phyloP scores from a whole-genome alignment of 2,113 vertebrate genomes.

The Galeopterus variegatus region DNA sequence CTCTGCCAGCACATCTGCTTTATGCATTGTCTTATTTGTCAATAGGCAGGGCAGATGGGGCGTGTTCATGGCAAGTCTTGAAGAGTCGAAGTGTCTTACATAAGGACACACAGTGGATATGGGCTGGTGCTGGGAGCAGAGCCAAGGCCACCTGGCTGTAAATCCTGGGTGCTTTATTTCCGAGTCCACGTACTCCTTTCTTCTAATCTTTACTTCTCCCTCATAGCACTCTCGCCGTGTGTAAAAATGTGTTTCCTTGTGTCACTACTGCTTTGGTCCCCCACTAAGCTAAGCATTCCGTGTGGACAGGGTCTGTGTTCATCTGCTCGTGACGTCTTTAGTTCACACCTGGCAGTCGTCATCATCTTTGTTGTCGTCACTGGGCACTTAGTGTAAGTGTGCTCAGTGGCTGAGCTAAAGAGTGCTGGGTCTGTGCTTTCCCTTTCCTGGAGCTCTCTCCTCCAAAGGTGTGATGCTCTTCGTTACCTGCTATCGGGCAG shows the following conservation, averaged over 20 bases:
- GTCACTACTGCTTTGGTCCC: background rate
- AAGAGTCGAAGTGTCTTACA: background rate
- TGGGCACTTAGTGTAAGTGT: background rate
- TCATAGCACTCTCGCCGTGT: too few relatives aligned
- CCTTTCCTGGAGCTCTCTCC: background rate
- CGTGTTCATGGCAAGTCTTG: background rate
- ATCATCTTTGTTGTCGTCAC: background rate
- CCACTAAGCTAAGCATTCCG: background rate
- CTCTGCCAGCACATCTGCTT: background rate
- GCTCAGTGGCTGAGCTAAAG: background rate
- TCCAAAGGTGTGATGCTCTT: background rate
- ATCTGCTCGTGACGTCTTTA: background rate
- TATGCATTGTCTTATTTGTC: background rate
- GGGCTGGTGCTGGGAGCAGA: background rate
- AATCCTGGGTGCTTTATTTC: background rate
- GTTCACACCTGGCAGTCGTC: background rate
- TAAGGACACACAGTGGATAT: background rate
- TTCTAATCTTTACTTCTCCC: background rate
- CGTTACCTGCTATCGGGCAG: background rate
- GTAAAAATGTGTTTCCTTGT: background rate
- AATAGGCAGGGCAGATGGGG: background rate
- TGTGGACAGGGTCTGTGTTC: background rate
- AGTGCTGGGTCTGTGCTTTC: fast-evolving
- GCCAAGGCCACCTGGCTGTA: background rate
- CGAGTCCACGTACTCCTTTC: background rate